Percentiles rank a stretch among this genome's conserved stretches.
Evolutionary conservation across 2,888 invertebrate genomes (phyloP).

Genomic region (Drosophila emarginata): DNA sequence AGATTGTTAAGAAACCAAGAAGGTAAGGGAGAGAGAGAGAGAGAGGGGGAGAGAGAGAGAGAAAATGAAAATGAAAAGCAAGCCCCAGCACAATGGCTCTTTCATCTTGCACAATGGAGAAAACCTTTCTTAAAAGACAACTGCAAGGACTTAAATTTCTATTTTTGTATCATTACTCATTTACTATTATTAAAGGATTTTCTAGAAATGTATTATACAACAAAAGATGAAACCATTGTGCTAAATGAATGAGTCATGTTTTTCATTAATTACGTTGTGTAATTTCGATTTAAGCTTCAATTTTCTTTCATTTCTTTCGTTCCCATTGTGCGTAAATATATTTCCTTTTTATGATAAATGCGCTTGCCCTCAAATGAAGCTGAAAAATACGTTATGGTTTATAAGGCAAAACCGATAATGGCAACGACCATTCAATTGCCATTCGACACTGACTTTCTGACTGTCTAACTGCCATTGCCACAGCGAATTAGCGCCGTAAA

Average conservation of each 20-base stretch:
- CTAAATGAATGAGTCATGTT: neutral
- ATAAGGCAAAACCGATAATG: slow-evolving; percentile 41
- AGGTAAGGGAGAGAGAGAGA: slow-evolving; percentile 9
- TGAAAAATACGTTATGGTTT: slow-evolving; percentile 62
- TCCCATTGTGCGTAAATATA: slow-evolving; percentile 39
- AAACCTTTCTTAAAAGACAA: slow-evolving; percentile 41
- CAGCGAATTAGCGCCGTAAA: slow-evolving; percentile 76
- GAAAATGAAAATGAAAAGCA: slow-evolving; percentile 21
- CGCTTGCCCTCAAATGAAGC: slow-evolving; percentile 66
- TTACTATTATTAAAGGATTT: neutral
- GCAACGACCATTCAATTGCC: slow-evolving; percentile 53
- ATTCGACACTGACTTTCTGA: neutral
- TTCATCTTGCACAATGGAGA: slow-evolving; percentile 47
- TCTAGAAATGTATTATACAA: neutral
- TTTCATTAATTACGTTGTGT: slow-evolving; percentile 3
- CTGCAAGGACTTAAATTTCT: slow-evolving; percentile 33
- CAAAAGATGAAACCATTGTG: neutral
- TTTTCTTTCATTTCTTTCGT: slow-evolving; percentile 47
- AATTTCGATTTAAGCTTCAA: too few species aligned
- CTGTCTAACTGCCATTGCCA: slow-evolving; percentile 55
- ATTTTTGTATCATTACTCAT: slow-evolving; percentile 3
- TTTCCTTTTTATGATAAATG: slow-evolving; percentile 61
- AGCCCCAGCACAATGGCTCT: slow-evolving; percentile 35
- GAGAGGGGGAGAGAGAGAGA: neutral
- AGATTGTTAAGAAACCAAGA: slow-evolving; percentile 53